Percentiles rank a stretch among this genome's conserved stretches.
phyloP scores from a whole-genome alignment of 2,797 vertebrate species.

The Melanotaenia boesemani region DNA sequence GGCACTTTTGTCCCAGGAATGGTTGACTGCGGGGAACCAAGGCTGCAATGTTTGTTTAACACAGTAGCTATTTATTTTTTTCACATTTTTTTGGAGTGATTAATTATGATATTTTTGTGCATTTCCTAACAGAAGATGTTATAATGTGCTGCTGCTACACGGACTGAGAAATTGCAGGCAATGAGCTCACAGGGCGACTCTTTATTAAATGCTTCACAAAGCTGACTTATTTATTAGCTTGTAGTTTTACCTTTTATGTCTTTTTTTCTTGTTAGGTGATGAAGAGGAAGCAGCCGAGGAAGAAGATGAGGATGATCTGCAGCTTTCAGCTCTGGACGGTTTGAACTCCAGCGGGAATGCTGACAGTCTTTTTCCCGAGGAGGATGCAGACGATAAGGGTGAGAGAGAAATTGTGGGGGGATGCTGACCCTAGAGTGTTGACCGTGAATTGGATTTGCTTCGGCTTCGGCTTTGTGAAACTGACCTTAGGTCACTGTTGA shows the following conservation, averaged over 20 bases:
- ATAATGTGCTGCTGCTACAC: slow-evolving; percentile 22
- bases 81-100: neutral
- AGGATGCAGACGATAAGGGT: slow-evolving; percentile 76
- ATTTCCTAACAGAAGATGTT: slow-evolving; percentile 16
- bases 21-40: slow-evolving; percentile 61
- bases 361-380: slow-evolving; percentile 56
- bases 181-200: slow-evolving; percentile 24
- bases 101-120: slow-evolving; percentile 19
- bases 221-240: neutral
- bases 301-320: slow-evolving; percentile 71
- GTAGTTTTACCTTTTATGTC: neutral
- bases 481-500: slow-evolving; percentile 41
- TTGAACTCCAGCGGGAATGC: slow-evolving; percentile 77
- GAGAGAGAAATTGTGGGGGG: slow-evolving; percentile 45
- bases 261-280: slow-evolving; percentile 60
- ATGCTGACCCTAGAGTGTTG: slow-evolving; percentile 13
- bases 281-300: slow-evolving; percentile 73
- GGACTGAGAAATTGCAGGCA: slow-evolving; percentile 27
- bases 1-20: slow-evolving; percentile 79
- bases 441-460: slow-evolving; percentile 40
- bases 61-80: slow-evolving; percentile 22
- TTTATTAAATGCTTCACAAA: neutral
- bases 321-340: slow-evolving; percentile 81
- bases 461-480: slow-evolving; percentile 30
- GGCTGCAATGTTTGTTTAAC: slow-evolving; percentile 61